Evolutionary conservation across 2,113 vertebrate species (phyloP).

Genomic region (Agelaius phoeniceus): DNA sequence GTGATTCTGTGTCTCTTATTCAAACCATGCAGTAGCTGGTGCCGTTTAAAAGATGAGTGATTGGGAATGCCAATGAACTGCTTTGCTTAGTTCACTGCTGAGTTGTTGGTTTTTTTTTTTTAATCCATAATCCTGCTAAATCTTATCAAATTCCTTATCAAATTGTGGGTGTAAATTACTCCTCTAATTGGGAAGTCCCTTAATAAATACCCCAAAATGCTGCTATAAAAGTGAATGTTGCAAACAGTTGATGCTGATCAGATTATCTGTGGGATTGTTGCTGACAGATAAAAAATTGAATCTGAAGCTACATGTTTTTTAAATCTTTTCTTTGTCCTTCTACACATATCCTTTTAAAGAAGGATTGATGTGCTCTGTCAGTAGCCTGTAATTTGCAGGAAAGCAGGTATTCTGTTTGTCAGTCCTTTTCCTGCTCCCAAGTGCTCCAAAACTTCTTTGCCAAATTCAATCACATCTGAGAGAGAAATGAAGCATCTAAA

Average conservation of each 20-base stretch:
- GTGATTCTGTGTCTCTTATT: neutral
- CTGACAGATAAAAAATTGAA: neutral
- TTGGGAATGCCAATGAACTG: neutral
- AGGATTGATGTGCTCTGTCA: neutral
- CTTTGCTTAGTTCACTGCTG: neutral
- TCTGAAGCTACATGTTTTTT: neutral
- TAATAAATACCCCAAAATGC: neutral
- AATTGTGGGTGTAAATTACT: neutral
- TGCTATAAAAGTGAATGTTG: neutral
- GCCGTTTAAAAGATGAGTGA: neutral
- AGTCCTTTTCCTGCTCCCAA: neutral
- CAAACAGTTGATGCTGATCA: neutral
- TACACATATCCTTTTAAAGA: neutral
- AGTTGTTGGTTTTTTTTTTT: neutral
- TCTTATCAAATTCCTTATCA: neutral
- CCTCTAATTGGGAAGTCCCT: neutral
- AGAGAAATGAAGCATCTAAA: neutral
- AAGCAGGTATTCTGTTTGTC: neutral
- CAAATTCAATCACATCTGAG: neutral
- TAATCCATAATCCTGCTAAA: neutral
- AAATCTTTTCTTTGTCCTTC: neutral
- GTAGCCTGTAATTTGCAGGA: neutral
- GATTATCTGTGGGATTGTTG: neutral
- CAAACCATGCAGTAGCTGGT: neutral
- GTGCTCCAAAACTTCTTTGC: neutral